Conservation (phyloP, 1,140 invertebrate species). For the Coelopa frigida region DNA sequence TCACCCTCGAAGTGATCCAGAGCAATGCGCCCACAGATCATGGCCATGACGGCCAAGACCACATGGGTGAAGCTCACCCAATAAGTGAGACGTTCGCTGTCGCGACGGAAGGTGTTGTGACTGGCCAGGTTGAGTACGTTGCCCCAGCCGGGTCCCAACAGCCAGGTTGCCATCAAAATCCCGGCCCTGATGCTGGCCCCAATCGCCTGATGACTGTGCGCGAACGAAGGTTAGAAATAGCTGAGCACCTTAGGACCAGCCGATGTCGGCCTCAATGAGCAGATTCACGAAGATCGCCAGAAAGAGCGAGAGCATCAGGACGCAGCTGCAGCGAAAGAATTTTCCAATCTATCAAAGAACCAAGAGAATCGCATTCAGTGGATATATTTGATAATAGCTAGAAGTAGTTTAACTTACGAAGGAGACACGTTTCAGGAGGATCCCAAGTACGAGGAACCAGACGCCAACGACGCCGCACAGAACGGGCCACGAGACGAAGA, state of each 20-base stretch:
- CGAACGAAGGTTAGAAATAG: conserved; percentile 22
- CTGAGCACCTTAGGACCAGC: conserved; percentile 14
- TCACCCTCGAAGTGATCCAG: conserved; percentile 38
- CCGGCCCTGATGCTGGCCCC: conserved; percentile 15
- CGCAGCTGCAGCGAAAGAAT: conserved; percentile 25
- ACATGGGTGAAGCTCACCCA: conserved; percentile 33
- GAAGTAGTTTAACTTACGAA: conserved; percentile 20
- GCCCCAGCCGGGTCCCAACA: conserved; percentile 36
- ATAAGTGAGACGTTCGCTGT: conserved; percentile 26
- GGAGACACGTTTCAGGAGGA: conserved; percentile 25
- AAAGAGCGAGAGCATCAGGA: conserved; percentile 32
- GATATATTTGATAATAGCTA: not conserved
- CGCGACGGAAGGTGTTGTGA: conserved; percentile 34
- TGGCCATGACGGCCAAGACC: conserved; percentile 23
- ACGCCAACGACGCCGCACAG: conserved; percentile 22
- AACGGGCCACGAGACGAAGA: conserved; percentile 28
- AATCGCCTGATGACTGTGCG: conserved; percentile 13
- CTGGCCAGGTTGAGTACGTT: conserved; percentile 35
- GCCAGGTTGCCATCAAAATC: conserved; percentile 28
- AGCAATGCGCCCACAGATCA: conserved; percentile 30
- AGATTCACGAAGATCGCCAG: conserved; percentile 26
- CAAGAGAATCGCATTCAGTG: not conserved
- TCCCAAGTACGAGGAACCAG: conserved; percentile 23
- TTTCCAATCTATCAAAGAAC: conserved; percentile 37
- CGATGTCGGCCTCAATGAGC: conserved; percentile 20